phyloP scores from a whole-genome alignment of 2,797 vertebrate species.

The Neoniphon sammara region DNA sequence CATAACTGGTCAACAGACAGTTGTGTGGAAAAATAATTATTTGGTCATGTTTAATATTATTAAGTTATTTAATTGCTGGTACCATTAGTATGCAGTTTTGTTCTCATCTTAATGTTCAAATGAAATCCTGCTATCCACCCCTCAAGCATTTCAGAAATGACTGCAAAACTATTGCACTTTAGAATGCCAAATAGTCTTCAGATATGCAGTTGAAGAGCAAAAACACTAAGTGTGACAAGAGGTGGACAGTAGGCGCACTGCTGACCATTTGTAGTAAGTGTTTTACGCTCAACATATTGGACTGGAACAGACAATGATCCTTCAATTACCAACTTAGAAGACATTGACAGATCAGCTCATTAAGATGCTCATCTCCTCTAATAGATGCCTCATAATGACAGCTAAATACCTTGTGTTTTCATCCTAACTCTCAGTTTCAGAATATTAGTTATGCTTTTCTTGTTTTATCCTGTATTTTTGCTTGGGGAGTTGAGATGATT shows the following conservation, averaged over 20 bases:
- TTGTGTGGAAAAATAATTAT: constrained; percentile 43
- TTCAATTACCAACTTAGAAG: constrained; percentile 11
- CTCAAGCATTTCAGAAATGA: constrained; percentile 14
- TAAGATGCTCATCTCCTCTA: background rate
- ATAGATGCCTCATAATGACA: background rate
- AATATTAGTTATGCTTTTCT: background rate
- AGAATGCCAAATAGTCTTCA: constrained; percentile 20
- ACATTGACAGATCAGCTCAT: constrained; percentile 10
- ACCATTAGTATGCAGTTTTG: constrained; percentile 15
- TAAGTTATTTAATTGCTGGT: constrained; percentile 46
- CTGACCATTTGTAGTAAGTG: background rate
- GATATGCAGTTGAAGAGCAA: background rate
- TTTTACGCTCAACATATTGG: background rate
- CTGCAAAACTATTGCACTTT: constrained; percentile 42
- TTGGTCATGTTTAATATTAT: constrained; percentile 18
- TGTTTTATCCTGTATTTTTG: background rate
- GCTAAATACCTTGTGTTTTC: constrained; percentile 22
- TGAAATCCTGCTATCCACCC: constrained; percentile 7
- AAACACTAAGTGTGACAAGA: constrained; percentile 9
- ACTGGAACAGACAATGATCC: constrained; percentile 15
- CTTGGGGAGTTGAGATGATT: background rate
- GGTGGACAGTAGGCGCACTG: background rate
- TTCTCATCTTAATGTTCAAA: constrained; percentile 27
- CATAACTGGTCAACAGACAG: constrained; percentile 14
- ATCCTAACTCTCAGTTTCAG: background rate